Evolutionary conservation across 1,140 invertebrate species (phyloP), one percentile per base, ranked within the genome.

Genomic region (Trichonephila clavata): DNA sequence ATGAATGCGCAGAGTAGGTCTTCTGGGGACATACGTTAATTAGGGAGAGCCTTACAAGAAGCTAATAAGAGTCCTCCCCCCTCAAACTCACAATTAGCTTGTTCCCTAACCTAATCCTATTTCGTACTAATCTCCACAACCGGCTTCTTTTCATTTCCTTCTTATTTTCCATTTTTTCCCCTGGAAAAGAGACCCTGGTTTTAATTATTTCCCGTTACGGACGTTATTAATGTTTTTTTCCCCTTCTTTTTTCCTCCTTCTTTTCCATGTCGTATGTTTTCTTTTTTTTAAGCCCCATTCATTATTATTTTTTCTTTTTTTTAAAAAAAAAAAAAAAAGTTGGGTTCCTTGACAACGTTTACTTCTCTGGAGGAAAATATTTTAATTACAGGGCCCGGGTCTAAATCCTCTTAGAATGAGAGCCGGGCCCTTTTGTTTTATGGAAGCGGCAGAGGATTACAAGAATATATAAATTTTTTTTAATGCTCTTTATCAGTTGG

Each of bases 171-270:
- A 16, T 71, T 27, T 71, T 71, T 24, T 71, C 24, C 10, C n/a
- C 14, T 10, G 16, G 32, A 71, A 71, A 71, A 24, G 14, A 32
- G 16, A 6, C 61, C 61, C 61, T 18, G 21, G 68, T 39, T 71
- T 71, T 71, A 71, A 71, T 71, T 71, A 71, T 71, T 71, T 71
- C 68, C 68, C 68, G 68, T 71, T 71, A 71, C 68, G 27, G n/a
- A 71, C 68, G 68, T 71, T 71, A 71, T 71, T 71, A 71, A 71
- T 71, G 68, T 71, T 71, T 71, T 71, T 63, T 63, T 32, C 68
- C 14, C 24, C 13, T 68, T 13, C 13, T 24, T 71, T 24, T 68
- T 68, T n/a, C 68, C 24, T 71, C 27, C 27, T 71, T 24, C 24
- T 68, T 24, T 16, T 71, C 68, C 68, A 71, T 32, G 68, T 18